Conservation (phyloP, 2,113 vertebrate genomes). For the Greenwoodochromis staneri region DNA sequence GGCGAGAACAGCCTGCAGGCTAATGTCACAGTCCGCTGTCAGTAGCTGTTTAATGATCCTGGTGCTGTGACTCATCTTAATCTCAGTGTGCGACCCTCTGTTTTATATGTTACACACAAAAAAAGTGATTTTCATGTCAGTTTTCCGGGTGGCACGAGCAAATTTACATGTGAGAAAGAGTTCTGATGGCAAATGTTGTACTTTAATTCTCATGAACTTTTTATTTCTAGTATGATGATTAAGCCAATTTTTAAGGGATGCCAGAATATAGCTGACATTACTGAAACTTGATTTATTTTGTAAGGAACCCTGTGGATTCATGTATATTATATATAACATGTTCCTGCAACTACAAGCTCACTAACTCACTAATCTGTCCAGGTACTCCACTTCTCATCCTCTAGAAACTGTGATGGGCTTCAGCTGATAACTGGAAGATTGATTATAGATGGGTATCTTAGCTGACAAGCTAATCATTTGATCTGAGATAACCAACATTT, state of each 20-base stretch:
- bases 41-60: background rate
- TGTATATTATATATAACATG: background rate
- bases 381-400: background rate
- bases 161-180: accelerated
- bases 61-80: background rate
- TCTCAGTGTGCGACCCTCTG: background rate
- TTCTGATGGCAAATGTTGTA: accelerated
- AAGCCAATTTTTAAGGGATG: background rate
- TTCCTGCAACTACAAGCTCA: background rate
- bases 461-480: background rate
- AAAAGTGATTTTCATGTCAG: accelerated
- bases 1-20: background rate
- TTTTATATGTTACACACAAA: background rate
- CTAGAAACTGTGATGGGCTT: background rate
- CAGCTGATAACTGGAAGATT: accelerated
- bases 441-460: background rate
- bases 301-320: background rate
- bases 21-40: background rate
- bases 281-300: background rate
- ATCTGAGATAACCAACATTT: background rate
- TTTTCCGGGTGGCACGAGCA: accelerated
- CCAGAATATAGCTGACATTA: accelerated
- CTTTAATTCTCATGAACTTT: background rate
- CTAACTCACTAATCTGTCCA: background rate
- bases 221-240: background rate